These are phyloP conservation scores for Remorina albescens DNA, from an alignment of 2,797 vertebrate species.

Conservation along the genomic window DNA sequence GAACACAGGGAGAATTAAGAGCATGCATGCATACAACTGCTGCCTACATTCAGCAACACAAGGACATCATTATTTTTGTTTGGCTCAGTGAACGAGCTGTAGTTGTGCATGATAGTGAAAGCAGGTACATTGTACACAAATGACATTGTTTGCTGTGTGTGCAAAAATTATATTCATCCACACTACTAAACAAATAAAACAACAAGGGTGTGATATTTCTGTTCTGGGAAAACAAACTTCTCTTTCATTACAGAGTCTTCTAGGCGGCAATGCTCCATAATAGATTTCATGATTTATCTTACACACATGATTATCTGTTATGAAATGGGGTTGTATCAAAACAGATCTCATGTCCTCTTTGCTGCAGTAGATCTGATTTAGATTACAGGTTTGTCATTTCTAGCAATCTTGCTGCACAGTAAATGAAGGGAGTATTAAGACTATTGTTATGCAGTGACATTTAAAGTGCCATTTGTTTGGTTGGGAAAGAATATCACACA, in stretches of 20 bases:
- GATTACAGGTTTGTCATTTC: constrained; percentile 30
- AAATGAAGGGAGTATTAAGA: constrained; percentile 10
- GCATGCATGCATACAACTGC: constrained; percentile 52
- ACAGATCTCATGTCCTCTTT: neutral
- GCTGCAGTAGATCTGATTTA: constrained; percentile 17
- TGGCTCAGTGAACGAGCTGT: constrained; percentile 71
- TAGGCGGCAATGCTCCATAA: neutral
- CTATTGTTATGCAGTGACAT: constrained; percentile 44
- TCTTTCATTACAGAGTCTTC: neutral
- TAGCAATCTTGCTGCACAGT: constrained; percentile 19
- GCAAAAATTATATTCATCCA: constrained; percentile 23
- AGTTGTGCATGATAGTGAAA: constrained; percentile 45
- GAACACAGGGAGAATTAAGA: constrained; percentile 55
- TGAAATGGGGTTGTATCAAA: constrained; percentile 1
- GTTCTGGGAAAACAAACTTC: neutral
- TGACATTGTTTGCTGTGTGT: constrained; percentile 12
- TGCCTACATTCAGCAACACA: constrained; percentile 48
- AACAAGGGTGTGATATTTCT: constrained; percentile 1
- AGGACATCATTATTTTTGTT: constrained; percentile 43
- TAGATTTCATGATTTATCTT: neutral
- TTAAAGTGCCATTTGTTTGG: constrained; percentile 47
- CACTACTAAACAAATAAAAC: neutral
- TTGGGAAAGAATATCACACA: constrained; percentile 19
- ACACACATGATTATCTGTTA: neutral
- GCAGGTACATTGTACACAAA: neutral